Evolutionary conservation across 2,797 vertebrate species (phyloP).

Genomic region (Buceros bicornis): DNA sequence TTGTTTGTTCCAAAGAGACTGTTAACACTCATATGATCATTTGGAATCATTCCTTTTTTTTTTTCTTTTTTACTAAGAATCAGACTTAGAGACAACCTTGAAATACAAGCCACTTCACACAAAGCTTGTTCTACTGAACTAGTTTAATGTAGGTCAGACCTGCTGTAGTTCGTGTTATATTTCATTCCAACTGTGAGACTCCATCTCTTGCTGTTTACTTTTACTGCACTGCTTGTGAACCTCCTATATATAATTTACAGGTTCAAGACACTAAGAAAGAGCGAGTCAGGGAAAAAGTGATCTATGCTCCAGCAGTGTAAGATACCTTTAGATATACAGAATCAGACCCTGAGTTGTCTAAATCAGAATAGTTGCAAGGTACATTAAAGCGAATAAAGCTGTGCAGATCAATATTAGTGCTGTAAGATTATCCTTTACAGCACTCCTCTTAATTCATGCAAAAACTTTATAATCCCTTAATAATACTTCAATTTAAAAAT

Average conservation of each 20-base stretch:
- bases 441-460: neutral
- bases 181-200: conserved; percentile 34
- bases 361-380: neutral
- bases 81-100: conserved; percentile 13
- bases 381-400: neutral
- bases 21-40: neutral
- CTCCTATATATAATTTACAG: conserved; percentile 36
- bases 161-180: conserved; percentile 5
- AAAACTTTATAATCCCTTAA: conserved; percentile 21
- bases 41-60: neutral
- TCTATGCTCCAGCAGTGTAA: neutral
- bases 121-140: neutral
- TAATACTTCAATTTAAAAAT: conserved; percentile 3
- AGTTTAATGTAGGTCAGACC: conserved; percentile 42
- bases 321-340: neutral
- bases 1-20: conserved; percentile 13
- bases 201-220: conserved; percentile 48
- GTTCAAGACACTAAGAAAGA: conserved; percentile 6
- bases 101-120: conserved; percentile 2
- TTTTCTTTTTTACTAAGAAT: neutral
- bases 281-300: neutral
- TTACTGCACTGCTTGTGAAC: neutral
- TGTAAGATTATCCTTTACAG: neutral
- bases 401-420: neutral
- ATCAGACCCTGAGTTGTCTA: neutral